A percentile compares a stretch with the other conserved stretches of the same genome.
phyloP scores from a whole-genome alignment of 2,888 invertebrate genomes.

The Hyles lineata region DNA sequence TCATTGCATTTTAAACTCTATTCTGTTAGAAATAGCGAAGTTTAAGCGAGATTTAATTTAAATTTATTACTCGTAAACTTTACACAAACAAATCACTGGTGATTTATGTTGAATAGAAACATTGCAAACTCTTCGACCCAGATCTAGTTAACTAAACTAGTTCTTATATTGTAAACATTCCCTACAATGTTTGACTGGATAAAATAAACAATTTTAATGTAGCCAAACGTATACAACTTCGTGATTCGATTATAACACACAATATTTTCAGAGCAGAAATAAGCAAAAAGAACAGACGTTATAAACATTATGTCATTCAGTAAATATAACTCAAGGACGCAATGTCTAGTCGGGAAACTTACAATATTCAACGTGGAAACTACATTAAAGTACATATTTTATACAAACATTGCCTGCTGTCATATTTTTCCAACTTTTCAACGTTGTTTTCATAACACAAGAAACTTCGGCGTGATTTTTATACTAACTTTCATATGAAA shows the following conservation, averaged over 20 bases:
- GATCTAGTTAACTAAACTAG: slow-evolving; percentile 17
- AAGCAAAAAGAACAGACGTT: neutral
- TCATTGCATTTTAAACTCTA: neutral
- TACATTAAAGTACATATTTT: neutral
- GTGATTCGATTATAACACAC: neutral
- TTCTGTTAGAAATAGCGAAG: neutral
- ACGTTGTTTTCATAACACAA: neutral
- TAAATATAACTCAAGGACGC: neutral
- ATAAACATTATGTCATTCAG: neutral
- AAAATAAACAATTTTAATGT: slow-evolving; percentile 20
- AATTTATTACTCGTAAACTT: neutral
- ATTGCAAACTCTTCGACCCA: slow-evolving; percentile 12
- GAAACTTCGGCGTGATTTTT: neutral
- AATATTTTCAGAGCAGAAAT: neutral
- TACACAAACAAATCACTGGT: slow-evolving; percentile 10
- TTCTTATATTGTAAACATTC: slow-evolving; percentile 21
- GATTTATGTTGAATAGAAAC: slow-evolving; percentile 17
- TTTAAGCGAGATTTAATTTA: neutral
- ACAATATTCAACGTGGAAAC: neutral
- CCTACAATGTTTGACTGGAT: slow-evolving; percentile 14
- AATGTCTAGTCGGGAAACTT: slow-evolving; percentile 1
- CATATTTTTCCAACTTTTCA: neutral
- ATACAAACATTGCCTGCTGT: neutral
- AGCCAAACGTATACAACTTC: slow-evolving; percentile 14
- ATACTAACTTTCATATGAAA: too few relatives aligned